Base-by-base conservation (phyloP, 2,888 invertebrate genomes). In the Adelognathus sp. region DNA sequence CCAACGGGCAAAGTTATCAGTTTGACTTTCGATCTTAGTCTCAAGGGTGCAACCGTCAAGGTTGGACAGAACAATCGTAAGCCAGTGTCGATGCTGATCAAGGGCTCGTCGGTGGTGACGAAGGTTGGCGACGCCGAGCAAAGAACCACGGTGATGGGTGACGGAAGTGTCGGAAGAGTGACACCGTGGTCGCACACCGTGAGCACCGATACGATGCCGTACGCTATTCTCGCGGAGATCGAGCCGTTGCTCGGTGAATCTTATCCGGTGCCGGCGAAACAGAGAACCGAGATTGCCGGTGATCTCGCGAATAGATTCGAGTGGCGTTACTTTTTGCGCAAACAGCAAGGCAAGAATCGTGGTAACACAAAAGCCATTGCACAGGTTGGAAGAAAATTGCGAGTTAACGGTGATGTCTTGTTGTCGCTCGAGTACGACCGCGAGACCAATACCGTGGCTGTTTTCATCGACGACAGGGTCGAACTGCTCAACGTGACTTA, bases 1-100 rank as follows among this genome's bases (percentile, higher is more conserved):
- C 98, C 99, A 0, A 98, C 98, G n/a, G 98, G 98, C 4, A 96
- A 98, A 92, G 96, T 98, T 16, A 97, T 98, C 67, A 96, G 96
- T 78, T 92, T 98, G 0, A 95, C 95, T 2, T 98, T 98, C 88
- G 98, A 98, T 91, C 93, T 98, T n/a, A 97, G 97, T 86, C 92
- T 97, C 11, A 97, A 97, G 91, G 98, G 98, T 0, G 98, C 98
- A 0, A 96, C 96, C 9, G 97, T 98, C 0, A 95, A 95, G 87
- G 95, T 97, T 0, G 95, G 95, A 4, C 96, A 97, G 90, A 96
- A 97, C 87, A 95, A 96, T 83, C 94, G 96, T 66, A 96, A 96
- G 86, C 97, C 97, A 1, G 94, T 96, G 4, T 95, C 97, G 0
- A 96, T 98, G 93, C 92, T 97, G 7, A 97, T 98, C 81, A 97